These are phyloP conservation scores for Montipora capitata DNA, from an alignment of 92 coral and sea anemone species.

Conservation along the genomic window DNA sequence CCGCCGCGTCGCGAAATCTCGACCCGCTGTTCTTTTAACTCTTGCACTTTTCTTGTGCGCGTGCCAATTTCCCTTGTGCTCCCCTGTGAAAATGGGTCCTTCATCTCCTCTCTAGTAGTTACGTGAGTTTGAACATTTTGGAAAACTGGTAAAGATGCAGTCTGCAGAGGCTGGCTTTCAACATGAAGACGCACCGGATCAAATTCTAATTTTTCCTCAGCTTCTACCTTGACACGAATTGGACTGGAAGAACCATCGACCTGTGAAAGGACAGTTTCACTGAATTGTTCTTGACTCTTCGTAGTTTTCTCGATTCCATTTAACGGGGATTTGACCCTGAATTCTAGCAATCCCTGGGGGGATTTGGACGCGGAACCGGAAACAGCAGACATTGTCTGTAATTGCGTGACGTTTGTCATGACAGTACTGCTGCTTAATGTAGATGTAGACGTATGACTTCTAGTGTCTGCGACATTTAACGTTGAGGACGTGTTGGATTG, in stretches of 20 bases:
- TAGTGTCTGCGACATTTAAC: slow-evolving; percentile 63
- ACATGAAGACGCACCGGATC: slow-evolving; percentile 45
- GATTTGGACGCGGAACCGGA: not conserved
- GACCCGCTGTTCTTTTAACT: slow-evolving; percentile 35
- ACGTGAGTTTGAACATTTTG: slow-evolving; percentile 20
- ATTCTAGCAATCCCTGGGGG: slow-evolving; percentile 10
- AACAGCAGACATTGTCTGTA: slow-evolving; percentile 32
- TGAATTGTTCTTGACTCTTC: slow-evolving; percentile 25
- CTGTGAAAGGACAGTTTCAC: slow-evolving; percentile 59
- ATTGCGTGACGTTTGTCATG: slow-evolving; percentile 44
- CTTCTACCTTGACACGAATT: slow-evolving; percentile 54
- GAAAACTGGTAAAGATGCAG: slow-evolving; percentile 25
- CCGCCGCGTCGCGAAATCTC: slow-evolving; percentile 19
- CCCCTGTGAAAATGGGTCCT: slow-evolving; percentile 5
- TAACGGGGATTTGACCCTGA: slow-evolving; percentile 25
- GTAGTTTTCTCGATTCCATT: slow-evolving; percentile 19
- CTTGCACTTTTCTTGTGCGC: slow-evolving; percentile 38
- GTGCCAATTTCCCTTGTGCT: slow-evolving; percentile 24
- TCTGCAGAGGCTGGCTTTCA: slow-evolving; percentile 37
- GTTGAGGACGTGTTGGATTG: slow-evolving; percentile 2
- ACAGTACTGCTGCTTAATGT: slow-evolving; percentile 37
- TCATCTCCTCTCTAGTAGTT: not conserved
- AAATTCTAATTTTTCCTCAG: slow-evolving; percentile 54
- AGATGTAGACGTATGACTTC: slow-evolving; percentile 9
- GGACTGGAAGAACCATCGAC: slow-evolving; percentile 53